Base-by-base conservation (phyloP, 1,140 invertebrate genomes). In the Sitodiplosis mosellana region DNA sequence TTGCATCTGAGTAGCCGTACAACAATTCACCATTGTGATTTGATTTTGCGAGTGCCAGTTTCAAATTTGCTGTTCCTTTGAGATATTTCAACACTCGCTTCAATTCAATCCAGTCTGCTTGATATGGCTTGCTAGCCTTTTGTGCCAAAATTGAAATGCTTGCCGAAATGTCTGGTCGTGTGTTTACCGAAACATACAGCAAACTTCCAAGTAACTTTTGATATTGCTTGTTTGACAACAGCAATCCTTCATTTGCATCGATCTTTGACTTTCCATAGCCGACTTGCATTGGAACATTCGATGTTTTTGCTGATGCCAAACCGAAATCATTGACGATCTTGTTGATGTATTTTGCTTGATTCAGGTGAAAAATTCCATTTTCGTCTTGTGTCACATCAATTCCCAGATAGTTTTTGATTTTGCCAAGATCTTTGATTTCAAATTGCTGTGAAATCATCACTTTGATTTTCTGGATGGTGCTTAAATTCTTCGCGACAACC, bases 161-260 rank as follows among this genome's bases (percentile, higher is more conserved):
- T 15, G 50, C 47, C 14, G 48, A 38, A 49, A 54, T 54, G 42
- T 55, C 52, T 27, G 49, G 48, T 12, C 49, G 34, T 33, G 54
- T 52, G 36, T 50, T 49, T 8, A 49, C 44, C 1, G 52, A 36
- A 21, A 55, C 7, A 51, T 51, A 54, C 19, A 54, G 21, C 14
- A 52, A 46, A 11, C 27, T 43, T 4, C 55, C 53, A 18, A 54
- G 47, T 21, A 51, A 27, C 42, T 47, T 40, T 45, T 51, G 49
- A 43, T 51, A 54, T 45, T 45, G 47, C 27, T 21, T 36, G 18
- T 50, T 51, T 15, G 36, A 21, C 46, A 33, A 18, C 20, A 43
- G 42, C 33, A 17, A 22, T 43, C 21, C n/a, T 21, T 48, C 18
- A 38, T 21, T 33, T 18, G 34, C 14, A 14, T 36, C 12, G 48